These are phyloP conservation scores for Seriola rivoliana DNA, from an alignment of 2,113 vertebrate genomes.

Conservation along the genomic window DNA sequence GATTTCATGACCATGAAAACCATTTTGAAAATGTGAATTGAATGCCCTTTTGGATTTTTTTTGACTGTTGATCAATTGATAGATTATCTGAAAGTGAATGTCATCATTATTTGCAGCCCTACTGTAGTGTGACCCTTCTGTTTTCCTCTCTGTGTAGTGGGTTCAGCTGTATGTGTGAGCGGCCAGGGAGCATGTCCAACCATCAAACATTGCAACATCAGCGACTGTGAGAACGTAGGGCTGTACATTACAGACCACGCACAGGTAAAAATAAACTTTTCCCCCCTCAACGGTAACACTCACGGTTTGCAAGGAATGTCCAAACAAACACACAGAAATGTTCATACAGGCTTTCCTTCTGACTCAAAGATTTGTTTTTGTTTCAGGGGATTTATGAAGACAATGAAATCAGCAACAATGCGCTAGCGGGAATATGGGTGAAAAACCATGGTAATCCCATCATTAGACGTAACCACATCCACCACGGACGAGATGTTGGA, in stretches of 20 bases:
- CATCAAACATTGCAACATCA: constrained; percentile 99
- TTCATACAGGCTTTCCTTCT: background rate
- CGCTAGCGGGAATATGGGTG: constrained; percentile 98
- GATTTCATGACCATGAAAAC: no score
- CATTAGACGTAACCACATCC: constrained; percentile 99
- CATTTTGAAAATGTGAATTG: background rate
- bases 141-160: constrained; percentile 85
- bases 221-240: constrained; percentile 99
- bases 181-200: constrained; percentile 98
- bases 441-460: constrained; percentile 99
- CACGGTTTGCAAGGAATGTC: background rate
- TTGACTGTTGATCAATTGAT: background rate
- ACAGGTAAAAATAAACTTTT: constrained; percentile 86
- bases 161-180: constrained; percentile 98
- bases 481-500: constrained; percentile 97
- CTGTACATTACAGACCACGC: constrained; percentile 99
- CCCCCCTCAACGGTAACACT: background rate
- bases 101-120: background rate
- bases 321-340: background rate
- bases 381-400: constrained; percentile 98
- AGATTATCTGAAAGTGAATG: no score
- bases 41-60: background rate
- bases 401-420: constrained; percentile 99
- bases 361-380: background rate
- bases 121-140: background rate